A percentile compares a stretch with the other conserved stretches of the same genome.
Evolutionary conservation across 53 echinoderm and acorn worm genomes (phyloP).

Genomic region (Astropecten irregularis): DNA sequence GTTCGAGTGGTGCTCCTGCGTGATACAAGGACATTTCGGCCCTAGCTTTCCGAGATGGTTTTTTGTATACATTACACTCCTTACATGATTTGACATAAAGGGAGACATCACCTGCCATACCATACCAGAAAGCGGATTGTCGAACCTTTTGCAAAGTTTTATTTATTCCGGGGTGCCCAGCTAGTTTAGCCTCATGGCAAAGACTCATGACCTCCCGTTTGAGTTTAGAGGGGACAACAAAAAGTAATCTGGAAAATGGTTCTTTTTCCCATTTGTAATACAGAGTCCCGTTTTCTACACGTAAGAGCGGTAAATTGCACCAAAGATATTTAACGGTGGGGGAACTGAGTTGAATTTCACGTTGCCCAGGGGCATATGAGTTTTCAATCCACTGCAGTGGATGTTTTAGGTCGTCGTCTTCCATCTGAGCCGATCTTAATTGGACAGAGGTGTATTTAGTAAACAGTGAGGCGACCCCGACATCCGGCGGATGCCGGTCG

Average conservation of each 20-base stretch:
- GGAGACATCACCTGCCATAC: background rate
- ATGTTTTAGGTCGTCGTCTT: background rate
- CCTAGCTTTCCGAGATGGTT: background rate
- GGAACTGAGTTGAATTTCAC: background rate
- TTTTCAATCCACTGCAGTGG: background rate
- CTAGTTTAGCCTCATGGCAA: background rate
- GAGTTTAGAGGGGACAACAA: background rate
- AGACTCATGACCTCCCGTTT: background rate
- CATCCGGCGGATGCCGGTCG: conserved; percentile 1
- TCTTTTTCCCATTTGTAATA: background rate
- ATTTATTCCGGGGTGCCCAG: background rate
- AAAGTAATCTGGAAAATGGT: background rate
- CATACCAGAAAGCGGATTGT: background rate
- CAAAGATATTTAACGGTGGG: conserved; percentile 1
- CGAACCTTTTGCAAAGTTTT: background rate
- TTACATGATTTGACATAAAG: background rate
- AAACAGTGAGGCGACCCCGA: background rate
- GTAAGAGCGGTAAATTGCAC: background rate
- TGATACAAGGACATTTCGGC: background rate
- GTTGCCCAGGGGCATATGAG: background rate
- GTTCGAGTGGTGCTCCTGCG: background rate
- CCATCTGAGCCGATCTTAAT: background rate
- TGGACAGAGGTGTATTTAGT: background rate
- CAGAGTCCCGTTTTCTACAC: background rate
- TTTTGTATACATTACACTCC: background rate